Conservation (phyloP, 2,797 vertebrate genomes). For the Heliangelus exortis region DNA sequence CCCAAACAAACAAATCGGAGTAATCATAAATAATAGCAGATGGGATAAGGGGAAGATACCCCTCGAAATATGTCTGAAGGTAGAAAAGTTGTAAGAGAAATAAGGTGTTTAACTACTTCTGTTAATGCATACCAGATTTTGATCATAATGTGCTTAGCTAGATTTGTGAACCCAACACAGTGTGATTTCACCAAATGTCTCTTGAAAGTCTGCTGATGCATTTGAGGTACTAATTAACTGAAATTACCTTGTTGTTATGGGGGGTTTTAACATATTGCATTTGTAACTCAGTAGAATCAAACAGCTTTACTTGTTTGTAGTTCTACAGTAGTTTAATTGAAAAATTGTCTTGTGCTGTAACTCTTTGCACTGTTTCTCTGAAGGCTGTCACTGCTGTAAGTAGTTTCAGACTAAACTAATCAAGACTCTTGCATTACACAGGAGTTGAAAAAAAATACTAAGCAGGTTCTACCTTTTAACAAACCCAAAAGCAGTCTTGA, state of each 20-base stretch:
- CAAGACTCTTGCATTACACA: neutral
- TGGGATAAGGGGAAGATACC: neutral
- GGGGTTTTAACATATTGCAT: fast-evolving
- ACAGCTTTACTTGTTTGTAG: neutral
- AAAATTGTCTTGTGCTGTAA: neutral
- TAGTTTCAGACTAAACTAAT: neutral
- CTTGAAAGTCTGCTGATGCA: neutral
- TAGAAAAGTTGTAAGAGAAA: neutral
- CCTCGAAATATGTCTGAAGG: neutral
- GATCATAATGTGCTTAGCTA: neutral
- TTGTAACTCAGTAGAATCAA: neutral
- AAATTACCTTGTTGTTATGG: neutral
- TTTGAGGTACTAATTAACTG: neutral
- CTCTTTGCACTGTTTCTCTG: neutral
- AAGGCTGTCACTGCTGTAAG: neutral
- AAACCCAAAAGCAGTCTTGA: neutral
- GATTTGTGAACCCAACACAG: neutral
- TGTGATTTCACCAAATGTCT: neutral
- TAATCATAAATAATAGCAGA: neutral
- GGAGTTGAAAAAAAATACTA: neutral
- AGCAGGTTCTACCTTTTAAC: neutral
- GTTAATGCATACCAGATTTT: neutral
- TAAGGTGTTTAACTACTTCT: neutral
- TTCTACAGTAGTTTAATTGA: neutral
- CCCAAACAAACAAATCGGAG: neutral